phyloP scores from a whole-genome alignment of 1,140 invertebrate species.

The Macrobrachium nipponense region DNA sequence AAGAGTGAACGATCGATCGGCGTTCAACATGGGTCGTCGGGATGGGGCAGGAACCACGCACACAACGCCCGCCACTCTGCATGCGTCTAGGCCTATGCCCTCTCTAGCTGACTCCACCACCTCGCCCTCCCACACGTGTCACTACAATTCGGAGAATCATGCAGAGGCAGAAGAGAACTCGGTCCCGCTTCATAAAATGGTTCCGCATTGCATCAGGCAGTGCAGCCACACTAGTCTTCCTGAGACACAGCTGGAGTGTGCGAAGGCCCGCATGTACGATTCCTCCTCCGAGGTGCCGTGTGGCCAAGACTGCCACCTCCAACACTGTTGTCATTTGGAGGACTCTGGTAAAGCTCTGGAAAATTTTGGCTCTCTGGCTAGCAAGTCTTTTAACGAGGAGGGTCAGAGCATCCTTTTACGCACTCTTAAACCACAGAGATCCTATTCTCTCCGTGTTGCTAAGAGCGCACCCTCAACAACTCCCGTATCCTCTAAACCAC shows the following conservation, averaged over 20 bases:
- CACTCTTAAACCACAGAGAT: conserved; percentile 34
- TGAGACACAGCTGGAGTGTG: conserved; percentile 46
- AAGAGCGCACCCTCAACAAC: background rate
- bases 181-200: background rate
- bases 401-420: conserved; percentile 2
- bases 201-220: conserved; percentile 30
- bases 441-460: conserved; percentile 35
- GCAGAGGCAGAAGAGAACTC: background rate
- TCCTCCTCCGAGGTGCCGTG: background rate
- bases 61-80: conserved; percentile 51
- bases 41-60: conserved; percentile 37
- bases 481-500: background rate
- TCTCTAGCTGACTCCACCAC: conserved; percentile 45
- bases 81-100: conserved; percentile 27
- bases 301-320: conserved; percentile 5
- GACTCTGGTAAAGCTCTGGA: conserved; percentile 1
- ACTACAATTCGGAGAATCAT: background rate
- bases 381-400: conserved; percentile 1
- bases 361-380: background rate
- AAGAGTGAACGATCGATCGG: conserved; percentile 26
- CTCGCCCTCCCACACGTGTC: conserved; percentile 40
- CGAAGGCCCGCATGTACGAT: conserved; percentile 36
- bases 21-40: conserved; percentile 26
- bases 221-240: conserved; percentile 42
- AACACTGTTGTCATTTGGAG: conserved; percentile 8